Conservation (phyloP, 2,888 invertebrate genomes). For the Drepanosiphum platanoidis region DNA sequence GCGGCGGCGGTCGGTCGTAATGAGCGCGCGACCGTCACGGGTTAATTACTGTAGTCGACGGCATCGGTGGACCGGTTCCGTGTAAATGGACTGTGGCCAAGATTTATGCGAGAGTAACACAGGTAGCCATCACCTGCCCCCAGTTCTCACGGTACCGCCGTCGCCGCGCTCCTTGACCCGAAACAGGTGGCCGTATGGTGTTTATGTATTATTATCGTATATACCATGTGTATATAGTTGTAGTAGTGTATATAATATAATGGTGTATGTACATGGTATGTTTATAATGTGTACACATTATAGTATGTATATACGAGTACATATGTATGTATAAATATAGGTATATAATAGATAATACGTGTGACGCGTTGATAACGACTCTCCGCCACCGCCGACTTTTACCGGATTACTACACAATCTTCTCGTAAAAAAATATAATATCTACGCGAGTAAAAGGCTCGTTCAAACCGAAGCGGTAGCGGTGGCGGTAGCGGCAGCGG, state of each 20-base stretch:
- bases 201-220: background rate
- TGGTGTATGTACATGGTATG: too few relatives aligned
- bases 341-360: background rate
- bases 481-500: too few relatives aligned
- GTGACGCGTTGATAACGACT: background rate
- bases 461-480: too few relatives aligned
- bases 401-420: background rate
- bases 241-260: background rate
- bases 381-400: background rate
- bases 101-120: slow-evolving; percentile 62
- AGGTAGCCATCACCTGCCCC: slow-evolving; percentile 58
- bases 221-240: background rate
- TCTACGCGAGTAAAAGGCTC: too few relatives aligned
- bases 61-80: slow-evolving; percentile 35
- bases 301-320: background rate
- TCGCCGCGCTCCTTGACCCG: slow-evolving; percentile 59
- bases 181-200: slow-evolving; percentile 51
- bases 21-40: slow-evolving; percentile 54
- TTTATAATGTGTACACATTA: background rate
- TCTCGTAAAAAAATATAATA: too few relatives aligned
- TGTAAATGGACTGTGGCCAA: slow-evolving; percentile 50
- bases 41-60: slow-evolving; percentile 26
- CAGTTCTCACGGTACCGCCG: slow-evolving; percentile 59
- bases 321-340: background rate
- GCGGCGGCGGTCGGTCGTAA: slow-evolving; percentile 28